A percentile compares a stretch with the other conserved stretches of the same genome.
phyloP scores from a whole-genome alignment of 2,113 vertebrate genomes.

The Chlorodrepanis virens region DNA sequence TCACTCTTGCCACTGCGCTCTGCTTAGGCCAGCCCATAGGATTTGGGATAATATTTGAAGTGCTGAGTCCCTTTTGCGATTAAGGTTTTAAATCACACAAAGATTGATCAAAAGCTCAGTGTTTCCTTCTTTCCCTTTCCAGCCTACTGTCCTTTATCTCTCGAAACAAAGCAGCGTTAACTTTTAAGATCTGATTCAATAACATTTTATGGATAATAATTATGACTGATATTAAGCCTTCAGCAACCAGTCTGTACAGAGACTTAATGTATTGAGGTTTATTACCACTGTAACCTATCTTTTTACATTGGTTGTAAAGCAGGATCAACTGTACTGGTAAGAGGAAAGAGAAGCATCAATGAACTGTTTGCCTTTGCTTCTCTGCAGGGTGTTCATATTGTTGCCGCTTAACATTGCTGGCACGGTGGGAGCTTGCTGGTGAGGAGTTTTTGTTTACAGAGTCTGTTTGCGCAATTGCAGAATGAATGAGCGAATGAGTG shows the following conservation, averaged over 20 bases:
- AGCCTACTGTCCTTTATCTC: slow-evolving; percentile 44
- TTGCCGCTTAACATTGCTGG: neutral
- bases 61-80: neutral
- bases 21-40: neutral
- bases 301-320: slow-evolving; percentile 58
- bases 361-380: neutral
- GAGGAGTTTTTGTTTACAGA: slow-evolving; percentile 42
- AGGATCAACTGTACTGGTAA: neutral
- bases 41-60: neutral
- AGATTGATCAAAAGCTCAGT: neutral
- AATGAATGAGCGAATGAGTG: neutral
- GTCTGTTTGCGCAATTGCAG: neutral
- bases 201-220: slow-evolving; percentile 68
- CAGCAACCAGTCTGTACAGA: slow-evolving; percentile 40
- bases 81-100: slow-evolving; percentile 46
- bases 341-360: slow-evolving; percentile 18
- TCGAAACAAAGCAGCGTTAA: slow-evolving; percentile 69
- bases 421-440: neutral
- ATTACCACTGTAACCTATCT: slow-evolving; percentile 48
- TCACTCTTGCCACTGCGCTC: neutral
- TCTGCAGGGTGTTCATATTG: slow-evolving; percentile 20
- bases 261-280: slow-evolving; percentile 63
- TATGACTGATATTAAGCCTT: slow-evolving; percentile 62
- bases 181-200: slow-evolving; percentile 74
- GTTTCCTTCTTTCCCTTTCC: slow-evolving; percentile 26